Conservation (phyloP, 2,113 vertebrate genomes). For the Pachycephala philippinensis region DNA sequence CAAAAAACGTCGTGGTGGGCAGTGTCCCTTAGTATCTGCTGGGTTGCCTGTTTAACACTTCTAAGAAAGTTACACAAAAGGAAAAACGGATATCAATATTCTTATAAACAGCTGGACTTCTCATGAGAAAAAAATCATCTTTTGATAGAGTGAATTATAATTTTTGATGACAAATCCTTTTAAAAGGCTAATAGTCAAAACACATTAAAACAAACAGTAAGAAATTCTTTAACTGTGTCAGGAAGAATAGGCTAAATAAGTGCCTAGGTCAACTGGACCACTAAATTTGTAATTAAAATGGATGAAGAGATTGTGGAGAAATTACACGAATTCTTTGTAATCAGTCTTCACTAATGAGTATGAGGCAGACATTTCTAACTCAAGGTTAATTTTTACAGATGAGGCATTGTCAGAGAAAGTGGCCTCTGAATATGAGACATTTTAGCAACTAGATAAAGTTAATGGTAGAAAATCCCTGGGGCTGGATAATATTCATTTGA, state of each 20-base stretch:
- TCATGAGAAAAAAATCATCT: not conserved
- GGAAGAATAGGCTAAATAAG: not conserved
- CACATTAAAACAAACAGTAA: not conserved
- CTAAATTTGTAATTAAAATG: constrained; percentile 38
- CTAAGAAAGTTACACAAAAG: not conserved
- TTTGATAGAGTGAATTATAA: not conserved
- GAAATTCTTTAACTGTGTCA: not conserved
- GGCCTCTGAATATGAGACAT: constrained; percentile 33
- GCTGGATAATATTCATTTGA: constrained; percentile 18
- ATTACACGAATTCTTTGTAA: constrained; percentile 46
- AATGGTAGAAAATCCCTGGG: constrained; percentile 47
- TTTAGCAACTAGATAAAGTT: constrained; percentile 42
- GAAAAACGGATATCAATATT: not conserved
- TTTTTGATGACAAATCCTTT: not conserved
- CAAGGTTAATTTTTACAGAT: constrained; percentile 58
- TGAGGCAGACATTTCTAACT: constrained; percentile 23
- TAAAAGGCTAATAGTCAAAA: not conserved
- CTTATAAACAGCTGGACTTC: not conserved
- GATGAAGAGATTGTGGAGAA: constrained; percentile 22
- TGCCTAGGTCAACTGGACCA: constrained; percentile 17
- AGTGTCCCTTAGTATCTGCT: not conserved
- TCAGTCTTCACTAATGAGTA: constrained; percentile 49
- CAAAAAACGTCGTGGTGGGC: not conserved
- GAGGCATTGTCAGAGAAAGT: constrained; percentile 17
- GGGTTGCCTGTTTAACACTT: not conserved